Percentiles rank a stretch among this genome's conserved stretches.
phyloP scores from a whole-genome alignment of 2,113 vertebrate genomes.

The Mugil cephalus region DNA sequence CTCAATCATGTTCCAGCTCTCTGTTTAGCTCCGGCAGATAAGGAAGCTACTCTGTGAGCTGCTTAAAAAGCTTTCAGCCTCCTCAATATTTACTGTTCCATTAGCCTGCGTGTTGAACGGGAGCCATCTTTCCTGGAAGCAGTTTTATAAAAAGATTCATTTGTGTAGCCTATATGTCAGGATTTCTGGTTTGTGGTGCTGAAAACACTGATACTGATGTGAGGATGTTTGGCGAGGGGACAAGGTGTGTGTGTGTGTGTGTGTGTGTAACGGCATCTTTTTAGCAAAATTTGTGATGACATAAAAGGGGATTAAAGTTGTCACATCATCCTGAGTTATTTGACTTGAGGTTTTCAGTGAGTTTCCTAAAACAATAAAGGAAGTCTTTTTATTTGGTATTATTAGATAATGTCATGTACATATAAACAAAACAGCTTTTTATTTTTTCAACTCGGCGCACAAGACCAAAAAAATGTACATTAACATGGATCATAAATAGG shows the following conservation, averaged over 20 bases:
- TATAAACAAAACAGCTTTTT: no score
- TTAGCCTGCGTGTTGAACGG: slow-evolving; percentile 32
- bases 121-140: slow-evolving; percentile 41
- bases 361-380: no score
- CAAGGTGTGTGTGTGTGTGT: background rate
- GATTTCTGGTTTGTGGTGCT: slow-evolving; percentile 32
- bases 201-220: slow-evolving; percentile 24
- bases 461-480: no score
- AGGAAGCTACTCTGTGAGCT: slow-evolving; percentile 39
- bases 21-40: slow-evolving; percentile 45
- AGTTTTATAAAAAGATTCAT: background rate
- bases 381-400: no score
- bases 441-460: no score
- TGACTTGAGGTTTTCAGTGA: slow-evolving; percentile 12
- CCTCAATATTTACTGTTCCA: slow-evolving; percentile 38
- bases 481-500: no score
- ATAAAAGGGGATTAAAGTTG: slow-evolving; percentile 52
- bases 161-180: background rate
- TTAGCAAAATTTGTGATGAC: slow-evolving; percentile 17
- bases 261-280: background rate
- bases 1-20: slow-evolving; percentile 25
- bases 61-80: slow-evolving; percentile 44
- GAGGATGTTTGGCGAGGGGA: slow-evolving; percentile 45
- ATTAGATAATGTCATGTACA: no score
- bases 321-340: slow-evolving; percentile 2